Base-by-base conservation (phyloP, 2,113 vertebrate species). In the Cryptotis parvus region DNA sequence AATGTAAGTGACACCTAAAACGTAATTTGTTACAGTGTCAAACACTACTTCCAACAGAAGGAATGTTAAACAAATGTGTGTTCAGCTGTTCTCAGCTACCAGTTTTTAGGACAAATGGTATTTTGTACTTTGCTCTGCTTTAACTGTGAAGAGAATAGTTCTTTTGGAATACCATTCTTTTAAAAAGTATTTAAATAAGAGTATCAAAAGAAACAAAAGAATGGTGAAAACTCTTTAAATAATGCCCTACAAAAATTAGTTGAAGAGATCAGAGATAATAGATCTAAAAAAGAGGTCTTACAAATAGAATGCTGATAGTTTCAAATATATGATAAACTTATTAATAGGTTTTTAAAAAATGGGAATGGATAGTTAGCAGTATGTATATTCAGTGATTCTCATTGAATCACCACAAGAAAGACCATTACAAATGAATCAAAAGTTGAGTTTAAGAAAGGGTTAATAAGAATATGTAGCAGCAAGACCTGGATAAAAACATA, bases 401-500 rank as follows among this genome's bases (percentile, higher is more conserved):
- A n/a, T n/a, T n/a, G n/a, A n/a, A n/a, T n/a, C 14, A 7, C 14
- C 7, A 68, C 61, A 75, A 45, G n/a, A n/a, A n/a, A n/a, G n/a
- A n/a, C n/a, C n/a, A n/a, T n/a, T n/a, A n/a, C n/a, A 65, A 90
- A 61, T 61, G 58, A 3, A 61, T 15, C 58, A 61, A 84, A 84
- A 74, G 3, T 41, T 55, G 31, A 83, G 14, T 83, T 90, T 2
- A 49, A 49, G 37, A 41, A 85, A 43, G 14, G 4, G 31, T 89
- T 86, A 68, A 55, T 35, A 35, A 43, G 70, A 82, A 74, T 61
- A n/a, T 52, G 73, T 10, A 84, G 45, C 15, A 63, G 4, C n/a
- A 75, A 89, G 33, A 66, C 4, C 1, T 78, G 55, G 68, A 70
- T 15, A 82, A 89, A 86, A 73, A 92, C 90, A 55, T 61, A 29